Conservation (phyloP, 1,140 invertebrate species). For the Heliothis virescens region DNA sequence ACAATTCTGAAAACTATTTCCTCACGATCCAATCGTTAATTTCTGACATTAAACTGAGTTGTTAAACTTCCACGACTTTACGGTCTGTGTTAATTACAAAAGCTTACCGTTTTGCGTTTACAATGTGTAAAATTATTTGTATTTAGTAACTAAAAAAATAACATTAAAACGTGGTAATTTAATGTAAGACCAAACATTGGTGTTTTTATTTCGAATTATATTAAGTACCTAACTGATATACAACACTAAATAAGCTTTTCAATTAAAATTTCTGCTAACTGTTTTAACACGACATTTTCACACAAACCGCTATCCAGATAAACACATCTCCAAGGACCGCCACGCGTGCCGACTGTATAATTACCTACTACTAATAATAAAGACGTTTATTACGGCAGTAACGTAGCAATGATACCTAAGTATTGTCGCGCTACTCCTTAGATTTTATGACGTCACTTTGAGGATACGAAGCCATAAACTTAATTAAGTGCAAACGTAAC, state of each 20-base stretch:
- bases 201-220: no score
- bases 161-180: no score
- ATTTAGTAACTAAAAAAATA: not conserved
- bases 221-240: no score
- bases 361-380: slow-evolving; percentile 31
- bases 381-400: slow-evolving; percentile 37
- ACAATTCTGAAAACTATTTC: slow-evolving; percentile 30
- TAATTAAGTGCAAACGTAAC: slow-evolving; percentile 76
- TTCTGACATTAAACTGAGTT: slow-evolving; percentile 46
- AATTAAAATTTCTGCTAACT: not conserved
- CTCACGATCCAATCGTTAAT: slow-evolving; percentile 55
- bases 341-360: slow-evolving; percentile 24
- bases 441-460: slow-evolving; percentile 71
- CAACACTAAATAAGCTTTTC: not conserved
- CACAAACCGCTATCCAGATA: not conserved
- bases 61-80: slow-evolving; percentile 40
- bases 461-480: slow-evolving; percentile 70
- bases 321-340: not conserved
- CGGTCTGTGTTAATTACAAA: slow-evolving; percentile 41
- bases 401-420: slow-evolving; percentile 34
- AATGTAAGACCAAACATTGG: no score
- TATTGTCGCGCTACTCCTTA: slow-evolving; percentile 54
- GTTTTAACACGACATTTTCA: not conserved
- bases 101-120: slow-evolving; percentile 10
- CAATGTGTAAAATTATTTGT: slow-evolving; percentile 37